phyloP scores from a whole-genome alignment of 2,113 vertebrate species.

The Penelope pileata region DNA sequence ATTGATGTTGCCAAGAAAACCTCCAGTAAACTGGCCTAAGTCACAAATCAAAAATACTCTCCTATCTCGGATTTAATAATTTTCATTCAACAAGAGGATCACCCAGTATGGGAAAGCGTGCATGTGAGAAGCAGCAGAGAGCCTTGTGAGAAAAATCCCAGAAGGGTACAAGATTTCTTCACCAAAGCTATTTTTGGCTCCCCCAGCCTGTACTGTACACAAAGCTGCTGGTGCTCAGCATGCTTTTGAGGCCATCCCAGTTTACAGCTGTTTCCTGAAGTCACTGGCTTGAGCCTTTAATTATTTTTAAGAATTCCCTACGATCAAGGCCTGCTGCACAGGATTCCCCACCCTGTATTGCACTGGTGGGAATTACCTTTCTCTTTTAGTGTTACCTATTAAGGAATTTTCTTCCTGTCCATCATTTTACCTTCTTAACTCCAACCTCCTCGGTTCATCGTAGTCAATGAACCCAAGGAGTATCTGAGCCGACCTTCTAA shows the following conservation, averaged over 20 bases:
- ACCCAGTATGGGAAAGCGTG: background rate
- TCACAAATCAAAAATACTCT: background rate
- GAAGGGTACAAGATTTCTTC: constrained; percentile 15
- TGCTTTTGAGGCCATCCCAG: background rate
- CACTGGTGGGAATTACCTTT: background rate
- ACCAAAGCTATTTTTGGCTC: background rate
- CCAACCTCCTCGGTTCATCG: background rate
- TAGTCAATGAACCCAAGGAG: background rate
- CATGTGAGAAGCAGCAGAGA: background rate
- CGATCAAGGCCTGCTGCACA: background rate
- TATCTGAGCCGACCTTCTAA: background rate
- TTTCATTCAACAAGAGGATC: background rate
- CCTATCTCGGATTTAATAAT: background rate
- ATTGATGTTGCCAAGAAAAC: background rate
- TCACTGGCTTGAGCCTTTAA: background rate
- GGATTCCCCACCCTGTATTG: background rate
- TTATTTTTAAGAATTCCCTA: background rate
- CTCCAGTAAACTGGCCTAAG: background rate
- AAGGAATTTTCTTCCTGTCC: background rate
- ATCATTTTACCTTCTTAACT: background rate
- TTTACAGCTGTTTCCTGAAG: background rate
- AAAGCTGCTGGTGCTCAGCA: background rate
- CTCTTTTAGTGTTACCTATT: background rate
- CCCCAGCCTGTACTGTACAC: background rate
- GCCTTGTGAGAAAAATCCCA: constrained; percentile 41